Base-by-base conservation (phyloP, 2,797 vertebrate genomes). In the Sternotherus odoratus region DNA sequence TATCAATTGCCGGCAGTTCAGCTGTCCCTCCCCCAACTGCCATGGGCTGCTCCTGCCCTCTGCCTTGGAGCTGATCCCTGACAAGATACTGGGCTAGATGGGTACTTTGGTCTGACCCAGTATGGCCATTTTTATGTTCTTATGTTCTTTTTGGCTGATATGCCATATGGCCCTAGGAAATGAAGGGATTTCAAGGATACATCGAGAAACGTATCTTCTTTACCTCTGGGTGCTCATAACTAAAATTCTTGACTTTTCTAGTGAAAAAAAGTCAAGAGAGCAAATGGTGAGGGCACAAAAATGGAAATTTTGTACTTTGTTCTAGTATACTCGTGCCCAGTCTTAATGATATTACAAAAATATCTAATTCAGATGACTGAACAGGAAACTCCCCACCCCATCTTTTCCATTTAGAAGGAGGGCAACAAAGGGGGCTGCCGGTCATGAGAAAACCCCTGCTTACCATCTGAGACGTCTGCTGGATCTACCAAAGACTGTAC, bases 301-400 rank as follows among this genome's bases (percentile, higher is more conserved):
- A 24, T 5, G 83, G 85, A 83, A 66, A 53, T 82, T 50, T 13
- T 74, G 11, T 39, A 24, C 36, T 75, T 4, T n/a, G 78, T 85
- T 82, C 75, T 66, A 49, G 48, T 5, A 15, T 79, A 13, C 30
- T 79, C 8, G 3, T 28, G 51, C 6, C 11, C 4, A 77, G 5
- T 33, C 53, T 91, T 60, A 78, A 90, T 57, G 26, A 89, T 63
- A 28, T 48, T 69, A 78, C 79, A 66, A 36, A 86, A 88, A 26
- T 1, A 30, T 0, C 0, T 15, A 85, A 12, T 83, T 8, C 12
- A 17, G 11, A 46, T 74, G 53, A 80, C 24, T n/a, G 26, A 69
- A 53, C 9, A 78, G 78, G 66, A 54, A 48, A 12, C n/a, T 43
- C 5, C 2, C 81, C 53, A 83, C 84, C 86, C 93, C 75, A 3